Conservation (phyloP, 2,113 vertebrate genomes). For the Sebastes fasciatus region DNA sequence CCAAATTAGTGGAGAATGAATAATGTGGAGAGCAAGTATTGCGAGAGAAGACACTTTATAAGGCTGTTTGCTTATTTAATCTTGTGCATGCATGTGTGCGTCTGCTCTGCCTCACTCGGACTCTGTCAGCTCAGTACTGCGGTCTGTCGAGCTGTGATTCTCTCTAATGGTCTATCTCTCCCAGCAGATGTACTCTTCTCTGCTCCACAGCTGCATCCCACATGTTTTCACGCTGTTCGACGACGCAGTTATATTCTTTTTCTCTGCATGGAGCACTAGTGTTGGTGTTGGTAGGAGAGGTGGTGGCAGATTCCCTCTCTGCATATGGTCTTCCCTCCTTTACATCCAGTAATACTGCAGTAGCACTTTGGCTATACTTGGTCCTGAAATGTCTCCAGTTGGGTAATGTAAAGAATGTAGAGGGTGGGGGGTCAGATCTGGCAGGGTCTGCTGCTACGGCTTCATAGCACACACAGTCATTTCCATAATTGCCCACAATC, state of each 20-base stretch:
- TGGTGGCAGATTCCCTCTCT: slow-evolving; percentile 55
- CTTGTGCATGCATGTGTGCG: slow-evolving; percentile 7
- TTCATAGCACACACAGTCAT: slow-evolving; percentile 77
- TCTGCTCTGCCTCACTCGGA: slow-evolving; percentile 25
- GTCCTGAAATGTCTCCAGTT: slow-evolving; percentile 70
- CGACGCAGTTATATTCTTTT: slow-evolving; percentile 63
- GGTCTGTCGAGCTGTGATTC: slow-evolving; percentile 67
- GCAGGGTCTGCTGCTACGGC: slow-evolving; percentile 64
- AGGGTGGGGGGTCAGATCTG: slow-evolving; percentile 70
- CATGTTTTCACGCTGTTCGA: slow-evolving; percentile 77
- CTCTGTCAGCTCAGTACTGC: slow-evolving; percentile 60
- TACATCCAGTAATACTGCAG: slow-evolving; percentile 45
- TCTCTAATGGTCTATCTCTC: slow-evolving; percentile 72
- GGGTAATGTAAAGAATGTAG: slow-evolving; percentile 74
- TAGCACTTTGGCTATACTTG: slow-evolving; percentile 65
- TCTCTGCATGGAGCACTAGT: slow-evolving; percentile 47
- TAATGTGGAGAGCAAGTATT: background rate
- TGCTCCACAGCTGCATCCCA: slow-evolving; percentile 82
- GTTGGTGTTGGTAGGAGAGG: slow-evolving; percentile 25
- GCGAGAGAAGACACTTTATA: slow-evolving; percentile 19
- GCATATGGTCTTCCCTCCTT: slow-evolving; percentile 46
- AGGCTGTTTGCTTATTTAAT: slow-evolving; percentile 34
- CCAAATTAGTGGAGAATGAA: background rate
- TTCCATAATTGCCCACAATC: slow-evolving; percentile 85
- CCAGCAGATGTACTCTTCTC: slow-evolving; percentile 73